phyloP scores from a whole-genome alignment of 2,797 vertebrate species.

The Cetoscarus ocellatus region DNA sequence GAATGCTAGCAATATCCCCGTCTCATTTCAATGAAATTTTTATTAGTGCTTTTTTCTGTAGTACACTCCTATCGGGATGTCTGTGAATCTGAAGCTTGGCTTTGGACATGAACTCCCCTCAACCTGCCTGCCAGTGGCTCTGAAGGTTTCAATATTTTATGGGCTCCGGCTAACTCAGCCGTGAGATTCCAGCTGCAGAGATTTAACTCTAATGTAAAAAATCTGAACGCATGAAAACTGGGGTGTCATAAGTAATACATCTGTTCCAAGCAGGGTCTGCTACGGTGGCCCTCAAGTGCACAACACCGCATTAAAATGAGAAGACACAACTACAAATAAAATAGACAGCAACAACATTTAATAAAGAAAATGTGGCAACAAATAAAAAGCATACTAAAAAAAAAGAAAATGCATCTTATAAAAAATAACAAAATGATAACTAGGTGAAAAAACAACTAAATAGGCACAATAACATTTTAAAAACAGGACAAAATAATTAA shows the following conservation, averaged over 20 bases:
- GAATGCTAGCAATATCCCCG: slow-evolving; percentile 99
- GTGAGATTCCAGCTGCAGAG: slow-evolving; percentile 99
- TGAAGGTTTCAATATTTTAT: slow-evolving; percentile 99
- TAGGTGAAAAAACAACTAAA: too few species aligned
- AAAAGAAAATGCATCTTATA: too few species aligned
- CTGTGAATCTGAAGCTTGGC: slow-evolving; percentile 97
- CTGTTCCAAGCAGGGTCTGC: slow-evolving; percentile 87
- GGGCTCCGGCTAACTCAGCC: slow-evolving; percentile 97
- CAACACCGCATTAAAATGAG: too few species aligned
- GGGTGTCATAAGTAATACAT: slow-evolving; percentile 99
- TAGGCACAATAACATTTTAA: too few species aligned
- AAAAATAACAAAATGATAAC: too few species aligned
- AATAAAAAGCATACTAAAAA: too few species aligned
- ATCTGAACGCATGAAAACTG: slow-evolving; percentile 98
- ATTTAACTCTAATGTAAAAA: slow-evolving; percentile 99
- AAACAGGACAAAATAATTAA: too few species aligned
- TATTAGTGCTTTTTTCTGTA: slow-evolving; percentile 98
- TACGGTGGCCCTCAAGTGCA: too few species aligned
- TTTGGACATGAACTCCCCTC: slow-evolving; percentile 99
- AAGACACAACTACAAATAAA: too few species aligned
- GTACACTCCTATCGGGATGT: slow-evolving; percentile 99
- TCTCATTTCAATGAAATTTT: slow-evolving; percentile 99
- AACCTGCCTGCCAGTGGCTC: slow-evolving; percentile 98
- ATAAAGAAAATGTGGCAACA: too few species aligned
- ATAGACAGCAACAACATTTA: too few species aligned